phyloP scores from a whole-genome alignment of 2,113 vertebrate species.

The Potamarius usumacintae region DNA sequence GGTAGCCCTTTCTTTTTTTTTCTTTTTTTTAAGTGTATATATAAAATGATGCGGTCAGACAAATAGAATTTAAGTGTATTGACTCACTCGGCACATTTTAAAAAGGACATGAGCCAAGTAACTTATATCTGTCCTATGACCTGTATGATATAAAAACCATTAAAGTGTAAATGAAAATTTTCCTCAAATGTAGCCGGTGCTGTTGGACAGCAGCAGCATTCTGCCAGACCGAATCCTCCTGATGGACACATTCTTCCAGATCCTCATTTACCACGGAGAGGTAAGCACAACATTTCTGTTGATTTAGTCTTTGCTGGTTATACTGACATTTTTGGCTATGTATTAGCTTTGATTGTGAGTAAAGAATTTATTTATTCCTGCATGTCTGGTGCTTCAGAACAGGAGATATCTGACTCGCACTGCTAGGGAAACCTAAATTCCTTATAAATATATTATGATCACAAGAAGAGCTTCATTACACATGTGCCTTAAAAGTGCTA shows the following conservation, averaged over 20 bases:
- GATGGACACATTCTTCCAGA: slow-evolving; percentile 99
- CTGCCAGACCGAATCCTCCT: slow-evolving; percentile 94
- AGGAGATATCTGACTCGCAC: not conserved
- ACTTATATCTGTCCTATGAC: not conserved
- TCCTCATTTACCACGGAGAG: slow-evolving; percentile 97
- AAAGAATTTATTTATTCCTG: not conserved
- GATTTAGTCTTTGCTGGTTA: not conserved
- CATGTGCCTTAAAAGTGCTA: not conserved
- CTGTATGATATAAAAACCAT: not conserved
- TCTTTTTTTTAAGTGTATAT: no score
- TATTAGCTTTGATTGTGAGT: not conserved
- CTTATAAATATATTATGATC: not conserved
- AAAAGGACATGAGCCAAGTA: not conserved
- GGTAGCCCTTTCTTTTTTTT: not conserved
- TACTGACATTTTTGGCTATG: not conserved
- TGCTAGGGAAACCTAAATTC: not conserved
- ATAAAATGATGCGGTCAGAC: not conserved
- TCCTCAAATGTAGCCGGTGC: slow-evolving; percentile 79
- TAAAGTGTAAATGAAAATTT: not conserved
- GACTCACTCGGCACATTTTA: not conserved
- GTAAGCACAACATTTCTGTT: slow-evolving; percentile 66
- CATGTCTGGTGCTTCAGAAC: not conserved
- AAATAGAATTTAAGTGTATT: not conserved
- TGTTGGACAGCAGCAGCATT: slow-evolving; percentile 97
- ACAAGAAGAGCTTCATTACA: not conserved